Conservation (phyloP, 1,140 invertebrate genomes). For the Heliconius himera region DNA sequence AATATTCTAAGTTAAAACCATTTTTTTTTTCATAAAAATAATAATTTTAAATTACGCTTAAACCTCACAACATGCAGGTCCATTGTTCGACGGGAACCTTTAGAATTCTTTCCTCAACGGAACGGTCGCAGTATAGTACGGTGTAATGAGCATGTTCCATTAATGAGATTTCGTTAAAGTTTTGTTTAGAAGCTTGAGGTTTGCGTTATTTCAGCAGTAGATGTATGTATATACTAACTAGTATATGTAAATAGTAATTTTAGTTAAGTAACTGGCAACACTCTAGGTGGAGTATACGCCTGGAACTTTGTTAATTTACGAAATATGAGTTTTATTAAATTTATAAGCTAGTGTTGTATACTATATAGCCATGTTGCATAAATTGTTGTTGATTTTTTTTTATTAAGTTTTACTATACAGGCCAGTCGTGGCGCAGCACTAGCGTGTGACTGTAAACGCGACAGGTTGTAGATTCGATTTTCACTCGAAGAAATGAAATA, state of each 20-base stretch:
- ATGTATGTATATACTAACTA: background rate
- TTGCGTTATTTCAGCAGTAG: slow-evolving; percentile 12
- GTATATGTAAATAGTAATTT: slow-evolving; percentile 18
- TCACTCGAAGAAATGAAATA: too few relatives aligned
- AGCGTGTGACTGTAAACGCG: too few relatives aligned
- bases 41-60: slow-evolving; percentile 3
- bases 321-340: slow-evolving; percentile 11
- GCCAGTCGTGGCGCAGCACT: too few relatives aligned
- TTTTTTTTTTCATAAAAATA: background rate
- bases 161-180: slow-evolving; percentile 14
- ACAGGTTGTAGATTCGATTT: too few relatives aligned
- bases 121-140: slow-evolving; percentile 1
- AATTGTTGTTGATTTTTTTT: background rate
- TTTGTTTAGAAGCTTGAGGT: slow-evolving; percentile 3
- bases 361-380: background rate
- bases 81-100: slow-evolving; percentile 1
- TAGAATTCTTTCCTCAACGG: background rate
- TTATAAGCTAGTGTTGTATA: background rate
- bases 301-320: slow-evolving; percentile 3
- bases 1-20: background rate
- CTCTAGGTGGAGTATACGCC: background rate
- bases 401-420: background rate
- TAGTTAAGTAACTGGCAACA: slow-evolving; percentile 9
- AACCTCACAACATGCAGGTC: background rate
- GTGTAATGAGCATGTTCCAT: slow-evolving; percentile 7